Evolutionary conservation across 2,113 vertebrate genomes (phyloP), one percentile per base, ranked within the genome.

Genomic region (Nansenia antarctica): DNA sequence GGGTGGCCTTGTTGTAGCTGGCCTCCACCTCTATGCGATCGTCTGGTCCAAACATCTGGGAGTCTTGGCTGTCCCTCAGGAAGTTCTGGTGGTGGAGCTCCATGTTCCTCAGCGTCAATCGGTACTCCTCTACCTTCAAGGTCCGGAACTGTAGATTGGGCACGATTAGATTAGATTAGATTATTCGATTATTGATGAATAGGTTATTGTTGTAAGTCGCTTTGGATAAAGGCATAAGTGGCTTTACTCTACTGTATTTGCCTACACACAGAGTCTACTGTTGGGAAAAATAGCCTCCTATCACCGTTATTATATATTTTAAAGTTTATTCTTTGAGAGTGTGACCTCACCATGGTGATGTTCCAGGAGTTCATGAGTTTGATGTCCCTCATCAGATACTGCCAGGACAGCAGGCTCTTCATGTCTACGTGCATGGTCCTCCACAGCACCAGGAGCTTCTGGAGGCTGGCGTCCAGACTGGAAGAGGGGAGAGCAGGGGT

Each of bases 71-170:
- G 85, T 96, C 93, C 0, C 92, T 85, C 82, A 98, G 82, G 89
- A 98, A 99, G 70, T 94, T 92, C 90, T 97, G 95, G 89, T 96
- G 97, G 88, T 98, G 96, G 2, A 72, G 74, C 81, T 99, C 96
- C 83, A 99, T 89, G 86, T 88, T 95, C 62, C 90, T 89, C 69
- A 98, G 90, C 0, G 90, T 82, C 76, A 94, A 92, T 0, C 92
- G 91, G 85, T 95, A 94, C 65, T 98, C 96, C 69, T 99, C 96
- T 0, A 91, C 91, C 22, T 90, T 91, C 90, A 97, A 70, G 0
- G 92, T 94, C 82, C 95, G 95, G 72, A 99, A 96, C 97, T 97
- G 73, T 0, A 60, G 4, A 1, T n/a, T n/a, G n/a, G n/a, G n/a
- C n/a, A n/a, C n/a, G n/a, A n/a, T n/a, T n/a, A n/a, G n/a, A n/a